phyloP scores from a whole-genome alignment of 2,113 vertebrate genomes.

The Mobula hypostoma region DNA sequence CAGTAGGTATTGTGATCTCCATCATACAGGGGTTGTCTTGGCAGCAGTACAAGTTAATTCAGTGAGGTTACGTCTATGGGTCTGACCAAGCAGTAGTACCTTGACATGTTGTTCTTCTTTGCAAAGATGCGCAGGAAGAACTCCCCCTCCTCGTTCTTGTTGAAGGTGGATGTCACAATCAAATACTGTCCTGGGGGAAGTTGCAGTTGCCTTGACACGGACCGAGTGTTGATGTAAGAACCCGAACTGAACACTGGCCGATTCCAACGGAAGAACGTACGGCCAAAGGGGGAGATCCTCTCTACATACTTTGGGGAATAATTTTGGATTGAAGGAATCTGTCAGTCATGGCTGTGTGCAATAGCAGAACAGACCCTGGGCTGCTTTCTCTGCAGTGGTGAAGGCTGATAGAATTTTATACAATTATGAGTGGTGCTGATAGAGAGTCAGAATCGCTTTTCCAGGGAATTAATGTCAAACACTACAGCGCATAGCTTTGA shows the following conservation, averaged over 20 bases:
- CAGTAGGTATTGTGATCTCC: no score
- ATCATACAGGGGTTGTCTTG: no score
- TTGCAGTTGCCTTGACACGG: slow-evolving; percentile 55
- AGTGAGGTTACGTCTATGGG: no score
- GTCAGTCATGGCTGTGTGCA: neutral
- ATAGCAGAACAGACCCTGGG: neutral
- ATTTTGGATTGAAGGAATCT: neutral
- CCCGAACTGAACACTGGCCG: slow-evolving; percentile 55
- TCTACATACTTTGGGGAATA: slow-evolving; percentile 47
- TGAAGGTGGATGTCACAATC: slow-evolving; percentile 56
- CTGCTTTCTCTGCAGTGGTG: no score
- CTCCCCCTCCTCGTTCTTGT: slow-evolving; percentile 56
- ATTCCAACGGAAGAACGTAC: slow-evolving; percentile 56
- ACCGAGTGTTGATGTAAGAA: slow-evolving; percentile 53
- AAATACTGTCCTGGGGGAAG: slow-evolving; percentile 61
- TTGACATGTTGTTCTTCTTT: slow-evolving; percentile 60
- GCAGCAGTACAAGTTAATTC: neutral
- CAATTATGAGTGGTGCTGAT: no score
- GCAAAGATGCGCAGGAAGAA: slow-evolving; percentile 62
- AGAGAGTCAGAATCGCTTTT: no score
- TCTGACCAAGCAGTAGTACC: slow-evolving; percentile 42
- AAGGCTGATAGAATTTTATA: no score
- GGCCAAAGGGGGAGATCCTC: slow-evolving; percentile 45
- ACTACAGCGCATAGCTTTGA: no score
- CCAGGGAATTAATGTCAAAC: no score